Evolutionary conservation across 2,888 invertebrate species (phyloP).

Genomic region (Lumbricus terrestris): DNA sequence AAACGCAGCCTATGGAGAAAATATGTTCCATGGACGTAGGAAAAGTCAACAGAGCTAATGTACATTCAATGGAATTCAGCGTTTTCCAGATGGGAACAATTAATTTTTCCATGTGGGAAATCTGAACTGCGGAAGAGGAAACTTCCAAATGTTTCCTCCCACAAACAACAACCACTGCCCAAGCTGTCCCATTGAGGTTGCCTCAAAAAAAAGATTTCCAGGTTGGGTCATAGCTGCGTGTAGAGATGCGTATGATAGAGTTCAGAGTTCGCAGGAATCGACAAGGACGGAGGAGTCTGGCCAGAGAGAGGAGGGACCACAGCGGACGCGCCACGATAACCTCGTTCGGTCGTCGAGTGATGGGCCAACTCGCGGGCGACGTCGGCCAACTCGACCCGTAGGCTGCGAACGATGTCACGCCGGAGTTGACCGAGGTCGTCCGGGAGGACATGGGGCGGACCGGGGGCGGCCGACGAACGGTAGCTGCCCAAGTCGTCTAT

Average conservation of each 20-base stretch:
- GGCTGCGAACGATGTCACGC: conserved; percentile 49
- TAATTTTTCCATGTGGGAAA: background rate
- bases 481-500: background rate
- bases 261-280: conserved; percentile 49
- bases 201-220: background rate
- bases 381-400: conserved; percentile 46
- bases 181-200: background rate
- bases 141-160: background rate
- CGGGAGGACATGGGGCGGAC: conserved; percentile 39
- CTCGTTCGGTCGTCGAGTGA: background rate
- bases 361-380: conserved; percentile 39
- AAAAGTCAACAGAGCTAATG: too few relatives aligned
- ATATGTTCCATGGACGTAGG: too few relatives aligned
- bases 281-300: conserved; percentile 29
- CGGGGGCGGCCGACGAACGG: background rate
- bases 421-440: conserved; percentile 52
- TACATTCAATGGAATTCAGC: too few relatives aligned
- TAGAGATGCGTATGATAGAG: conserved; percentile 58
- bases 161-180: background rate
- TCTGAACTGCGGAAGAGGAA: background rate
- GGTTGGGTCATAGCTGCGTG: conserved; percentile 51
- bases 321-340: background rate
- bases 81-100: too few relatives aligned
- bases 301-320: conserved; percentile 43
- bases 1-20: too few relatives aligned